phyloP scores from a whole-genome alignment of 30 jellyfish, hydroid and myxozoan genomes.

The Hydractinia symbiolongicarpus region DNA sequence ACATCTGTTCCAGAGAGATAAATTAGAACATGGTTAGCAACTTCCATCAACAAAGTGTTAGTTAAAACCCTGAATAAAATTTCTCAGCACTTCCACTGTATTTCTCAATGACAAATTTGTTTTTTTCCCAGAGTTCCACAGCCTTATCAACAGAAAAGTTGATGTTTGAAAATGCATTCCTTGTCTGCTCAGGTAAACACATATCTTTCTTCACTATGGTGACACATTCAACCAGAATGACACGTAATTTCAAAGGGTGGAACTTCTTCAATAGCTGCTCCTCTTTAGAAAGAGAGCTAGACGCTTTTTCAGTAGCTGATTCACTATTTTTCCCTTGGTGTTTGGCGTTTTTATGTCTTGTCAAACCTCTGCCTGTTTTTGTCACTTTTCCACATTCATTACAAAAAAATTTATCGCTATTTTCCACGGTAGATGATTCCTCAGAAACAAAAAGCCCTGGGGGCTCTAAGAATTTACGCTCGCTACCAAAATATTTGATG shows the following conservation, averaged over 20 bases:
- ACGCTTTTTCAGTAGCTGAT: background rate
- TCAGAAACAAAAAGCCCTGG: too few relatives aligned
- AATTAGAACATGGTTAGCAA: constrained; percentile 8
- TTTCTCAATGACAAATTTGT: background rate
- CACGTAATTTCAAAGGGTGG: background rate
- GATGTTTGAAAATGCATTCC: background rate
- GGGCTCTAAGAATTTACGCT: too few relatives aligned
- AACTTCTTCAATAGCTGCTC: background rate
- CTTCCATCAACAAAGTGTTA: constrained; percentile 24
- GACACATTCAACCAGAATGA: background rate
- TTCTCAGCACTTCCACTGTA: constrained; percentile 21
- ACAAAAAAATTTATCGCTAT: background rate
- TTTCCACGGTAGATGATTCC: background rate
- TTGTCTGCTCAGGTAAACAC: background rate
- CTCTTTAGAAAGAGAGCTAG: background rate
- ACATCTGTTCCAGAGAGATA: constrained; percentile 13
- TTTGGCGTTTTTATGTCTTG: background rate
- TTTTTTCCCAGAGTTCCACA: background rate
- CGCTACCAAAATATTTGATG: too few relatives aligned
- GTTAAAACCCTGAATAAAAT: constrained; percentile 16
- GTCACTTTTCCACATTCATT: background rate
- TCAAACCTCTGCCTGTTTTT: background rate
- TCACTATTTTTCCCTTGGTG: background rate
- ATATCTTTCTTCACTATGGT: background rate
- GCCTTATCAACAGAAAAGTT: constrained; percentile 6